A percentile compares a stretch with the other conserved stretches of the same genome.
Conservation (phyloP, 2,113 vertebrate species). For the Psettodes erumei region DNA sequence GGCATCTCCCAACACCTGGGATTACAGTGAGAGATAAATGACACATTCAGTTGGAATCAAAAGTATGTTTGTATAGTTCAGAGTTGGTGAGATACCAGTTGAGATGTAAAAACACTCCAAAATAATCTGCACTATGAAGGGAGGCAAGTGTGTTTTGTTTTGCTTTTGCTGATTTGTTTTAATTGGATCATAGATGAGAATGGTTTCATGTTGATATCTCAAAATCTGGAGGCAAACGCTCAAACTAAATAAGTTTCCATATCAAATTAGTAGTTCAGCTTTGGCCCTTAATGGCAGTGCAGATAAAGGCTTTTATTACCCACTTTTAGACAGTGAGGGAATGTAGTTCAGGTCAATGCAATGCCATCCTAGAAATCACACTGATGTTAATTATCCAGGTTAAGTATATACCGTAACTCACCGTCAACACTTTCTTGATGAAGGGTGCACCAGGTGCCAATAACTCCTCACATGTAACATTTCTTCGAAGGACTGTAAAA, state of each 20-base stretch:
- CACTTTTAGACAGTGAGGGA: background rate
- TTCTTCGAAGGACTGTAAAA: constrained; percentile 84
- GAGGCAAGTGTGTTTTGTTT: no score
- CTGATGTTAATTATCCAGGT: background rate
- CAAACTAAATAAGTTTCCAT: background rate
- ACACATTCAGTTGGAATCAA: constrained; percentile 1
- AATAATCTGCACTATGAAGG: background rate
- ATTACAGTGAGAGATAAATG: background rate
- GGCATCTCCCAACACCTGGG: constrained; percentile 88
- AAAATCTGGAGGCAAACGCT: background rate
- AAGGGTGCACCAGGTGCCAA: constrained; percentile 86
- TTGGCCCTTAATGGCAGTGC: background rate
- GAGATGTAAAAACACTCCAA: background rate
- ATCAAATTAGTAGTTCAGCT: background rate
- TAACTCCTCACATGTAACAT: constrained; percentile 85
- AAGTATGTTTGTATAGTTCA: background rate
- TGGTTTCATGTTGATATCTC: background rate
- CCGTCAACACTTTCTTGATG: constrained; percentile 86
- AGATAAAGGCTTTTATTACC: background rate
- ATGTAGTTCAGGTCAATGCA: background rate
- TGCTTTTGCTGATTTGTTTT: background rate
- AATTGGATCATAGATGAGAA: background rate
- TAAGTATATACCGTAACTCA: constrained; percentile 69
- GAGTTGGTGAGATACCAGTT: background rate
- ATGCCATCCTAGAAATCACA: background rate